Evolutionary conservation across 64 coral and sea anemone species (phyloP), one percentile per base, ranked within the genome.

Genomic region (Stichodactyla helianthus): DNA sequence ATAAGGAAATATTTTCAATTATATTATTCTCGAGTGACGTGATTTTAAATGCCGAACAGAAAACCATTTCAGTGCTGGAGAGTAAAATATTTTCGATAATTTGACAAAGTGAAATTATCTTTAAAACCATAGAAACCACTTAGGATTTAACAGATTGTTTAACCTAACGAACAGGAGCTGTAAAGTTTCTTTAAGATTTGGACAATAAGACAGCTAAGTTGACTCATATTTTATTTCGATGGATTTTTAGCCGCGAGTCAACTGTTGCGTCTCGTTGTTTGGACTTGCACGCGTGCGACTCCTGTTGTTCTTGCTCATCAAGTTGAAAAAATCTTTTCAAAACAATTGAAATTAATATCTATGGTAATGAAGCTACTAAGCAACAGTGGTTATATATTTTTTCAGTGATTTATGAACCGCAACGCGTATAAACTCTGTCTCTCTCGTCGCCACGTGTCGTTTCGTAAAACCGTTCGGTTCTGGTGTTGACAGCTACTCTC

Each of bases 101-200:
- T 65, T 65, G 62, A n/a, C 62, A 17, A n/a, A 13, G 19, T 13
- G 22, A 65, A 15, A 22, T 65, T 65, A 6, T n/a, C 18, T n/a
- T 65, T n/a, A 65, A 65, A 65, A 22, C 62, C 62, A 65, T 65
- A 65, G 62, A 65, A 65, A 65, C 62, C 62, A 65, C 62, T 65
- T 65, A 65, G 7, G 62, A n/a, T 65, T 18, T 63, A 65, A 65
- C 62, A 65, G 62, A 65, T 65, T 65, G 62, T 65, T 65, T 65
- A 65, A 65, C 62, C 6, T 22, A 65, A 65, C 22, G 19, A 65
- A 22, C 62, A n/a, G 62, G 8, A 65, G 62, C 20, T 22, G 5
- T 18, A 65, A 65, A 65, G 62, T 19, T 65, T n/a, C 18, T n/a
- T 1, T 65, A 65, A 65, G 22, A 65, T 65, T 65, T 65, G 62